Evolutionary conservation across 2,888 invertebrate species (phyloP), one percentile per base, ranked within the genome.

Genomic region (Catocala sponsa): DNA sequence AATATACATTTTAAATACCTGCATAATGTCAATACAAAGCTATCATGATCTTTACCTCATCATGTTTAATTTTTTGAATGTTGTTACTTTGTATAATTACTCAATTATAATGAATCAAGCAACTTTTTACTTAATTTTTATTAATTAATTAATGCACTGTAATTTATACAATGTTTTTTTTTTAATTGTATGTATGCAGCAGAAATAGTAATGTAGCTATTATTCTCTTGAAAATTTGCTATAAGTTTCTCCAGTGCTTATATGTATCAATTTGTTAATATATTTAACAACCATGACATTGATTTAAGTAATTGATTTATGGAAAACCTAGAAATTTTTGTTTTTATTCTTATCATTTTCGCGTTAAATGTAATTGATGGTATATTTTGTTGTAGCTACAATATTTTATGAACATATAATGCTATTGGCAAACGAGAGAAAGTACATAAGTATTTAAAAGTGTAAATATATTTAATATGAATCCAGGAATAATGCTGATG

Each of bases 381-480:
- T 13, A 43, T 33, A 43, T 13, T 38, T 41, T 38, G 10, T 38
- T 51, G 25, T 51, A 47, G 59, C 47, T 62, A 56, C 42, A 51
- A 63, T 65, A 57, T 44, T 62, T 46, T 59, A 64, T 64, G 72
- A 64, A 64, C 59, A 10, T 72, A 57, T 67, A 25, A 25, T 25
- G 56, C 65, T 65, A 74, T 72, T 67, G 43, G 59, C 63, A 68
- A 71, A 75, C 63, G 78, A 83, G 78, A 80, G 71, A 38, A 78
- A 73, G 71, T 76, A 82, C 74, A 78, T 76, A 77, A 78, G 70
- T 77, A 81, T 82, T 72, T 68, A 65, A 66, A 74, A 79, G 74
- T 91, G 91, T 91, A 93, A 87, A 92, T 91, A 92, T 88, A 89
- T 86, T 86, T 89, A 86, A 84, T 78, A 84, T 80, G 74, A 76